These are phyloP conservation scores for Euplagia quadripunctaria DNA, from an alignment of 2,888 invertebrate species.

Conservation along the genomic window DNA sequence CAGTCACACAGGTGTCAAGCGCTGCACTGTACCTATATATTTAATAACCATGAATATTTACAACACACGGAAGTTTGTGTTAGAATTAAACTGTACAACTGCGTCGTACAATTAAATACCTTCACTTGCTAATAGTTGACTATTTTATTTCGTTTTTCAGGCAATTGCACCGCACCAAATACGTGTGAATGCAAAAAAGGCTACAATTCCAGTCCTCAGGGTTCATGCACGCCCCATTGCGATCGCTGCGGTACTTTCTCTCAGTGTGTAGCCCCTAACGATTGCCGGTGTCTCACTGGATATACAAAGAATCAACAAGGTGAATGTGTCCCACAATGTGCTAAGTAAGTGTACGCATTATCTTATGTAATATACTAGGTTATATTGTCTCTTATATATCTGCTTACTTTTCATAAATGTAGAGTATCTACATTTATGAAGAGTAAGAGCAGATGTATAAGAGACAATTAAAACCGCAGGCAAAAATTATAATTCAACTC, in stretches of 20 bases:
- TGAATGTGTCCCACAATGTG: slow-evolving; percentile 69
- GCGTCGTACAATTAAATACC: not conserved
- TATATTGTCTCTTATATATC: not conserved
- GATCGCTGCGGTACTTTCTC: slow-evolving; percentile 35
- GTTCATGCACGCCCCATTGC: slow-evolving; percentile 74
- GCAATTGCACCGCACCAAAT: slow-evolving; percentile 86
- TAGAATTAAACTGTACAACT: not conserved
- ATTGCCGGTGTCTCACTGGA: slow-evolving; percentile 82
- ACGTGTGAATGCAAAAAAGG: slow-evolving; percentile 88
- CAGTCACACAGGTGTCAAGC: not conserved
- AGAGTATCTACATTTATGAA: too few species aligned
- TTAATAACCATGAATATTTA: not conserved
- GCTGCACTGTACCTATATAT: not conserved
- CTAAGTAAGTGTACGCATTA: slow-evolving; percentile 59
- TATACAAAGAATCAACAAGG: slow-evolving; percentile 58
- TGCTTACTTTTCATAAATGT: too few species aligned
- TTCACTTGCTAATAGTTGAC: not conserved
- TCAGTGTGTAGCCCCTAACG: slow-evolving; percentile 81
- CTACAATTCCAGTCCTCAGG: slow-evolving; percentile 73
- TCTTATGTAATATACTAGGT: not conserved
- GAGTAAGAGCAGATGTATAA: too few species aligned
- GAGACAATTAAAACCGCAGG: too few species aligned
- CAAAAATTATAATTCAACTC: too few species aligned
- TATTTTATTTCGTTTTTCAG: slow-evolving; percentile 59
- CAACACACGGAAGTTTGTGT: not conserved